phyloP scores from a whole-genome alignment of 2,797 vertebrate genomes.

The Aplochiton taeniatus region DNA sequence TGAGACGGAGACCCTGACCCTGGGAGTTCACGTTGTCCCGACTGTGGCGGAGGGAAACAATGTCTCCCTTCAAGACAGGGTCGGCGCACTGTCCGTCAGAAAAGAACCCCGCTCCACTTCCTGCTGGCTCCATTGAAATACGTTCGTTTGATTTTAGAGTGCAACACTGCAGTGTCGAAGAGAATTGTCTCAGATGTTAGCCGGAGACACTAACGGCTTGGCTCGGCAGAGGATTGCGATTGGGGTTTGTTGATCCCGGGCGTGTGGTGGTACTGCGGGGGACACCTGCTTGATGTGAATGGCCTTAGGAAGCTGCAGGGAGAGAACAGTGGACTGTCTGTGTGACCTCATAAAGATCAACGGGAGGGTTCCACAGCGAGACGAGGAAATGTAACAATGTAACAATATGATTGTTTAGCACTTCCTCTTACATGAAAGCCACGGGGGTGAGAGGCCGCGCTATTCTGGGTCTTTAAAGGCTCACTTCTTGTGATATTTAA shows the following conservation, averaged over 20 bases:
- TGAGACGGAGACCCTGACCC: slow-evolving; percentile 32
- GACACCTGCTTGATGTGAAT: neutral
- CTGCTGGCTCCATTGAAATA: no score
- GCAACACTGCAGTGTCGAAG: no score
- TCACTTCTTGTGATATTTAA: slow-evolving; percentile 72
- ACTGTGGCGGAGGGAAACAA: no score
- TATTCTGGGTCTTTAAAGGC: slow-evolving; percentile 80
- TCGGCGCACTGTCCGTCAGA: no score
- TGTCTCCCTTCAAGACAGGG: neutral
- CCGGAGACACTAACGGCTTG: no score
- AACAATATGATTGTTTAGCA: slow-evolving; percentile 83
- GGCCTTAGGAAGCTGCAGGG: neutral
- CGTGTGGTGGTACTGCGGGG: no score
- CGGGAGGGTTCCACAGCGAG: slow-evolving; percentile 74
- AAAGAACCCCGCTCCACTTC: no score
- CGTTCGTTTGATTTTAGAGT: no score
- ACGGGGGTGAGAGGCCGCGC: slow-evolving; percentile 56
- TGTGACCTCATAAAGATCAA: slow-evolving; percentile 78
- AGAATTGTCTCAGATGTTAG: no score
- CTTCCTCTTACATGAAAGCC: slow-evolving; percentile 83
- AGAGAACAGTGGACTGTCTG: slow-evolving; percentile 44
- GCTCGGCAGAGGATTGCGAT: no score
- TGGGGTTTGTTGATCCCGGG: no score
- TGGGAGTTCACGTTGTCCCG: no score
- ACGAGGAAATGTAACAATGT: slow-evolving; percentile 84